phyloP scores from a whole-genome alignment of 2,797 vertebrate species.

The Pangasius djambal region DNA sequence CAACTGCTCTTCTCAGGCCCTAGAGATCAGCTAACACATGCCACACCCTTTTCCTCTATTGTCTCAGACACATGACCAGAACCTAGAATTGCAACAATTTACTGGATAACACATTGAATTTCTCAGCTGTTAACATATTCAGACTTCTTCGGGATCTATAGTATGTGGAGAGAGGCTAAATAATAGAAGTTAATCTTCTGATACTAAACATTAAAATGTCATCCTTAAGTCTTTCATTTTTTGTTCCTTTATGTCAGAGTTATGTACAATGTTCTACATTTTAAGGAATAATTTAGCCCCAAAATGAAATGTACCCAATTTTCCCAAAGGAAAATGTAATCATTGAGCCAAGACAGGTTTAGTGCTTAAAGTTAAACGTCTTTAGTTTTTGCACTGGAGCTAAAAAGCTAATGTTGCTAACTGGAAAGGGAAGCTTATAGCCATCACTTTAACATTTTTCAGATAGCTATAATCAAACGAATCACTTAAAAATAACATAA shows the following conservation, averaged over 20 bases:
- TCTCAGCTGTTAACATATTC: slow-evolving; percentile 10
- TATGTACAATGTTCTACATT: neutral
- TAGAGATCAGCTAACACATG: slow-evolving; percentile 23
- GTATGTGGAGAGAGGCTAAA: neutral
- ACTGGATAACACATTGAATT: neutral
- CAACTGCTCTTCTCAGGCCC: slow-evolving; percentile 5
- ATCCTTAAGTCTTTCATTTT: neutral
- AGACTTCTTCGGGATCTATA: neutral
- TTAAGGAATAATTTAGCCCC: neutral
- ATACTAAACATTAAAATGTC: neutral
- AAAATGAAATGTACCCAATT: neutral
- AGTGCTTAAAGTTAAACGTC: neutral
- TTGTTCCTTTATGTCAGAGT: neutral
- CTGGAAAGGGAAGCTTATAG: neutral
- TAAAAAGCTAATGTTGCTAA: neutral
- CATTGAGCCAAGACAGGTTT: neutral
- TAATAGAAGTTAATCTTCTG: neutral
- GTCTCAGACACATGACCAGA: slow-evolving; percentile 19
- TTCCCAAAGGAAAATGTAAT: neutral
- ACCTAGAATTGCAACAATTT: slow-evolving; percentile 32
- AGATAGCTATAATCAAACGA: neutral
- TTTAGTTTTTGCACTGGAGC: neutral
- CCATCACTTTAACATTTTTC: neutral
- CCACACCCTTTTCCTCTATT: slow-evolving; percentile 34
- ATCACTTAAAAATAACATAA: neutral